These are phyloP conservation scores for Ophion obscuratus DNA, from an alignment of 2,888 invertebrate genomes.

Conservation along the genomic window DNA sequence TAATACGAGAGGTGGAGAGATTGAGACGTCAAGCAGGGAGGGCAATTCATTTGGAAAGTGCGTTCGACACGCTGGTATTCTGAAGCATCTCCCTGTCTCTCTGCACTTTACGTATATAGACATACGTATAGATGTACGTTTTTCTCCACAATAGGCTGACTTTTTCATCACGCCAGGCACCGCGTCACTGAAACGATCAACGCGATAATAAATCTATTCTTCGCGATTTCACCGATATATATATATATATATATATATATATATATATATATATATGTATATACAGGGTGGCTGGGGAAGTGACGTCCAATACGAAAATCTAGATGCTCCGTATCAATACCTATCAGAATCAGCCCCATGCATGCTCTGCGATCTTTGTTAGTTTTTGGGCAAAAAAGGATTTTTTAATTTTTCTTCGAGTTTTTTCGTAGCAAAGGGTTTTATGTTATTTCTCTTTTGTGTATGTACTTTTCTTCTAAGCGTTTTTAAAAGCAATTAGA, in stretches of 20 bases:
- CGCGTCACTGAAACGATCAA: slow-evolving; percentile 54
- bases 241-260: neutral
- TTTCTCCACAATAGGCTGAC: slow-evolving; percentile 21
- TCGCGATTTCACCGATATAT: slow-evolving; percentile 24
- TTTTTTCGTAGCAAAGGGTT: no score
- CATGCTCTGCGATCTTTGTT: no score
- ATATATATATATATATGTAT: neutral
- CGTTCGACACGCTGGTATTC: slow-evolving; percentile 53
- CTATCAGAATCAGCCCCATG: no score
- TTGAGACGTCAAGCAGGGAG: slow-evolving; percentile 72
- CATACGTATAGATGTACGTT: neutral
- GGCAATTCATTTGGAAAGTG: slow-evolving; percentile 80
- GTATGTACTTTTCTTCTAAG: no score
- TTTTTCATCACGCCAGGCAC: slow-evolving; percentile 55
- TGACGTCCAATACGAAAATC: no score
- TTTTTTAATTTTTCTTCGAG: no score
- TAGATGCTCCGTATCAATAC: no score
- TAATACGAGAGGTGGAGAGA: slow-evolving; percentile 59
- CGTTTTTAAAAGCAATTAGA: no score
- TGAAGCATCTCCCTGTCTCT: slow-evolving; percentile 51
- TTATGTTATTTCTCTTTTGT: no score
- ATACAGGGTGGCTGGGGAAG: neutral
- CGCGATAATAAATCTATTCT: slow-evolving; percentile 64
- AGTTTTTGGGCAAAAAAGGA: no score
- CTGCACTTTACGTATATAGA: neutral